phyloP scores from a whole-genome alignment of 2,888 invertebrate species.

The Odontothrips loti region DNA sequence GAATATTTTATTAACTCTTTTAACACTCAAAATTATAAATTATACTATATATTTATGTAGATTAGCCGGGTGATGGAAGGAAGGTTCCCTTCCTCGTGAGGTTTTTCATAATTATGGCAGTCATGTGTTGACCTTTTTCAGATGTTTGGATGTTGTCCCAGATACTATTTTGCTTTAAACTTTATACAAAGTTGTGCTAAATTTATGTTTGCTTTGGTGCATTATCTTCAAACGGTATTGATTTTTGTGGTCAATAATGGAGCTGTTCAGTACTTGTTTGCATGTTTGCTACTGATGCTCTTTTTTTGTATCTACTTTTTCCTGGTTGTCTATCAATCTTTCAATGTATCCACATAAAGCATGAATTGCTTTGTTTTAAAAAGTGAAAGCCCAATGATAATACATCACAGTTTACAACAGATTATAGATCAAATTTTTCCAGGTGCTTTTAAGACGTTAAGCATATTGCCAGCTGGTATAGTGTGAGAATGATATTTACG shows the following conservation, averaged over 20 bases:
- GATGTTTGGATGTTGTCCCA: no score
- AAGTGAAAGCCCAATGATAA: no score
- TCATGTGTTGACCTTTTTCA: not conserved
- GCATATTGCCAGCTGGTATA: no score
- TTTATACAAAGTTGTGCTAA: not conserved
- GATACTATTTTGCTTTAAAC: not conserved
- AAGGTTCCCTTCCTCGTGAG: not conserved
- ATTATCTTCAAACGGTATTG: not conserved
- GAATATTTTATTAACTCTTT: constrained; percentile 16
- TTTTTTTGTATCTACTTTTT: not conserved
- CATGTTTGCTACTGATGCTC: not conserved
- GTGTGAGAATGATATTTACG: no score
- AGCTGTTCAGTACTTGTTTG: not conserved
- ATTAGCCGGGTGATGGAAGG: not conserved
- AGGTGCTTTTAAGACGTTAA: no score
- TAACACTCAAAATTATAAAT: not conserved
- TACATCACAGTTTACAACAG: no score
- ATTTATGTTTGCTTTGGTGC: not conserved
- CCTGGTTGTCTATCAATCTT: no score
- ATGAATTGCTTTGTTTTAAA: no score
- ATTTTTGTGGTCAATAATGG: not conserved
- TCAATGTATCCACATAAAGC: no score
- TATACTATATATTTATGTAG: constrained; percentile 9
- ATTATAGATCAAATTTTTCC: no score
- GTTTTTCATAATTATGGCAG: not conserved